Evolutionary conservation across 2,113 vertebrate genomes (phyloP).

Genomic region (Smithornis capensis): DNA sequence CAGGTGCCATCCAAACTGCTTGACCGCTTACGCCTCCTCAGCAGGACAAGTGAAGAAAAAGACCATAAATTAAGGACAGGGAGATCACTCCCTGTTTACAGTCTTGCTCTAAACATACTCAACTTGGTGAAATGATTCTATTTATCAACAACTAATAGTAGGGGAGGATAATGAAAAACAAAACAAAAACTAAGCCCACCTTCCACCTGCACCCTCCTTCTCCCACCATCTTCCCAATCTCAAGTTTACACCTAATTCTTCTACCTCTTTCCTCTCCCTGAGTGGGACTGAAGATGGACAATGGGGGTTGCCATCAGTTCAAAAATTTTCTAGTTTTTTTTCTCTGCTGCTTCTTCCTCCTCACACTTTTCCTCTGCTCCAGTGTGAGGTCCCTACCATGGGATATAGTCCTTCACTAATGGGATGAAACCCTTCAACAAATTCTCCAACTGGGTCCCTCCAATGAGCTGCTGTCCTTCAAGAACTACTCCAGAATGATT

Average conservation of each 20-base stretch:
- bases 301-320: not conserved
- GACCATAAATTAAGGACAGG: not conserved
- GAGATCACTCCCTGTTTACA: not conserved
- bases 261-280: not conserved
- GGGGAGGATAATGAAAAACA: not conserved
- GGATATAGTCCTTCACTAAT: not conserved
- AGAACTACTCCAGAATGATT: not conserved
- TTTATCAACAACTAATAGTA: not conserved
- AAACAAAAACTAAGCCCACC: not conserved
- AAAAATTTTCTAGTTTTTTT: not conserved
- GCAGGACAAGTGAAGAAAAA: not conserved
- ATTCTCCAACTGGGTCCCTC: not conserved
- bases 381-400: not conserved
- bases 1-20: not conserved
- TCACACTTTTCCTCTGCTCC: not conserved
- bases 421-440: not conserved
- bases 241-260: not conserved
- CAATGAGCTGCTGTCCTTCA: not conserved
- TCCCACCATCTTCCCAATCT: not conserved
- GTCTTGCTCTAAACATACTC: not conserved
- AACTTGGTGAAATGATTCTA: not conserved
- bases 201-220: accelerated
- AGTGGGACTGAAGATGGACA: not conserved
- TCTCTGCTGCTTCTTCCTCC: not conserved
- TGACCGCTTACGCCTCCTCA: not conserved